These are phyloP conservation scores for Heloderma charlesbogerti DNA, from an alignment of 2,113 vertebrate species.

Conservation along the genomic window DNA sequence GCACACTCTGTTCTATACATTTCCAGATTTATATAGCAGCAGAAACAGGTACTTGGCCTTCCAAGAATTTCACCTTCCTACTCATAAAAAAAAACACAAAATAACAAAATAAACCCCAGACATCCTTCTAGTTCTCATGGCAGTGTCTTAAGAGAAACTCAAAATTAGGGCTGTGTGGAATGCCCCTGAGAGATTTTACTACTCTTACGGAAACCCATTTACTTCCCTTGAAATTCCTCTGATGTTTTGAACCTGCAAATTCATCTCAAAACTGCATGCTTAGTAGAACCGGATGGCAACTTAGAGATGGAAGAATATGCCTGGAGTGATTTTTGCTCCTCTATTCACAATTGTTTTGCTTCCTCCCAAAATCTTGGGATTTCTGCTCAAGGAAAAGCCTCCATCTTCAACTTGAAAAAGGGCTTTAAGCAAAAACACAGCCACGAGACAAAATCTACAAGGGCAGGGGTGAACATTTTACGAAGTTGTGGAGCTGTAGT, in stretches of 20 bases:
- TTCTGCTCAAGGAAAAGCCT: background rate
- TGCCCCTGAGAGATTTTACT: background rate
- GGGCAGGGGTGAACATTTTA: too few relatives aligned
- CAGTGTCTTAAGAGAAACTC: background rate
- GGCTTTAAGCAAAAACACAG: background rate
- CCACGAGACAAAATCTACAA: too few relatives aligned
- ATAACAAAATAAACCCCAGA: background rate
- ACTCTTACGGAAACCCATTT: too few relatives aligned
- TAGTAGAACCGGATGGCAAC: background rate
- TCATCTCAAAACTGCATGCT: too few relatives aligned
- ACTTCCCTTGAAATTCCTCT: background rate
- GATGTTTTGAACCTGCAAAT: background rate
- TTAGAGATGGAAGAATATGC: background rate
- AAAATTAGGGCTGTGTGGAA: background rate
- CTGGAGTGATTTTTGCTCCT: background rate
- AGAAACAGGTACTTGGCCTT: background rate
- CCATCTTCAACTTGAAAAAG: background rate
- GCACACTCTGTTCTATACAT: background rate
- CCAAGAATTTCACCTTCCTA: background rate
- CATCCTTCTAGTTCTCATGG: background rate
- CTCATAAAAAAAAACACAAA: too few relatives aligned
- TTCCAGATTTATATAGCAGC: background rate
- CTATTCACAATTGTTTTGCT: background rate
- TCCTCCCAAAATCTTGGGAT: background rate
- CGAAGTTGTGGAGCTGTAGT: background rate